Percentiles rank a stretch among this genome's conserved stretches.
Conservation (phyloP, 2,888 invertebrate species). For the Tinea pellionella region DNA sequence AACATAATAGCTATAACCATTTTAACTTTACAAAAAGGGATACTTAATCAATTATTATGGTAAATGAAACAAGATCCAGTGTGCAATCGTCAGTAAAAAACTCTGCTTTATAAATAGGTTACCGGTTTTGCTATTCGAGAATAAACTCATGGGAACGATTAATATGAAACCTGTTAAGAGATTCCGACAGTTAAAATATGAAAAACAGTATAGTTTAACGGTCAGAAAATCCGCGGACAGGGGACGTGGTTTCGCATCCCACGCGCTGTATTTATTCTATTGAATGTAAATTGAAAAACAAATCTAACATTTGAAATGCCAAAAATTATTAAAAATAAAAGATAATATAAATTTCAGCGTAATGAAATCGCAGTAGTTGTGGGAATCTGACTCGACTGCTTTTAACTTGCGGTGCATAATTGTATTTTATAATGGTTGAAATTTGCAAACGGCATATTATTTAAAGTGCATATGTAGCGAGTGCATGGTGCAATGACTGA, state of each 20-base stretch:
- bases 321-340: too few species aligned
- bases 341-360: too few species aligned
- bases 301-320: too few species aligned
- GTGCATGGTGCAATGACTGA: background rate
- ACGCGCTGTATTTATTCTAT: too few species aligned
- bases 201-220: too few species aligned
- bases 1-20: background rate
- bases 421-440: slow-evolving; percentile 4
- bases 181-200: background rate
- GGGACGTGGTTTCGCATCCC: too few species aligned
- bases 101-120: background rate
- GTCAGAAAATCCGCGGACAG: too few species aligned
- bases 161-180: background rate
- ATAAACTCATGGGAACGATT: background rate
- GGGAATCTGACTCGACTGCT: too few species aligned
- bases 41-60: background rate
- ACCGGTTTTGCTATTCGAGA: background rate
- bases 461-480: background rate
- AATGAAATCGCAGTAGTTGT: background rate
- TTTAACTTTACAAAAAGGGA: background rate
- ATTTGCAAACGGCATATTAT: slow-evolving; percentile 1
- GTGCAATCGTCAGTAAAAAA: background rate
- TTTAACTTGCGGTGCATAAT: background rate
- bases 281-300: too few species aligned
- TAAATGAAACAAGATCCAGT: background rate